phyloP scores from a whole-genome alignment of 2,888 invertebrate genomes.

The Elysia crispata region DNA sequence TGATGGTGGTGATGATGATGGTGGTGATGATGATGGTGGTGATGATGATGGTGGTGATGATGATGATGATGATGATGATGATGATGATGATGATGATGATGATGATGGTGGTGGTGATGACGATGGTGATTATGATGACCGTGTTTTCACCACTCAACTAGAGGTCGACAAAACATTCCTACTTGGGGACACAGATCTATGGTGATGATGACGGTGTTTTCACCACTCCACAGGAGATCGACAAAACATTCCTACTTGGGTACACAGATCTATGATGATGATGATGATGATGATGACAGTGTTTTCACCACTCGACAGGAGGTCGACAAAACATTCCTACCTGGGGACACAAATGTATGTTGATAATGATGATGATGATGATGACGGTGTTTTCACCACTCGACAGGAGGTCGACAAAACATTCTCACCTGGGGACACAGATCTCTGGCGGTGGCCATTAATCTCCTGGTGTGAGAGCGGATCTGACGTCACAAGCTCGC shows the following conservation, averaged over 20 bases:
- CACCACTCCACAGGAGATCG: too few relatives aligned
- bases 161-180: neutral
- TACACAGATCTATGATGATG: neutral
- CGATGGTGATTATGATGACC: constrained; percentile 20
- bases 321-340: too few relatives aligned
- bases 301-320: too few relatives aligned
- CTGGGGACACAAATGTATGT: neutral
- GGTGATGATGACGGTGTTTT: too few relatives aligned
- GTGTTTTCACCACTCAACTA: neutral
- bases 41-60: neutral
- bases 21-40: neutral
- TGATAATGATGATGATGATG: too few relatives aligned
- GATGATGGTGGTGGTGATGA: constrained; percentile 26
- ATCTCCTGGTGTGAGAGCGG: too few relatives aligned
- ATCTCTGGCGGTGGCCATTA: too few relatives aligned
- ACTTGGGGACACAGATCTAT: too few relatives aligned
- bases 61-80: constrained; percentile 38
- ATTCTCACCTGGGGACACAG: neutral
- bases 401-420: neutral
- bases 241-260: too few relatives aligned
- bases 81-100: constrained; percentile 41
- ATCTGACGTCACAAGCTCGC: too few relatives aligned
- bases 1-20: neutral
- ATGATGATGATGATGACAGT: too few relatives aligned
- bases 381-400: too few relatives aligned